Evolutionary conservation across 2,888 invertebrate genomes (phyloP), one percentile per base, ranked within the genome.

Genomic region (Diabrotica balteata): DNA sequence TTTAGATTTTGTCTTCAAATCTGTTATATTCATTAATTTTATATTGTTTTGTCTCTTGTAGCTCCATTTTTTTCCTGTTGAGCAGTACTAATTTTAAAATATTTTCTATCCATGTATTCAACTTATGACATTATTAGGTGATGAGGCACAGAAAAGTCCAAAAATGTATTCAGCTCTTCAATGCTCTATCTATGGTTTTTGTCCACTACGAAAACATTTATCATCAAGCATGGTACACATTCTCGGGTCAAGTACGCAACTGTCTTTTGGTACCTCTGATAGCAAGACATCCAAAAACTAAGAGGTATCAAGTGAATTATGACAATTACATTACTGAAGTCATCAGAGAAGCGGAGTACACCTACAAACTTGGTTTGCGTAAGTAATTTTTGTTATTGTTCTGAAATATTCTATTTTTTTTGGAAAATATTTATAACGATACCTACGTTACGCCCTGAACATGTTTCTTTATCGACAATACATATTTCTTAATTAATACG

Each of bases 161-260:
- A 80, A 88, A 90, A 63, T 90, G 91, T 60, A 90, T 93, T 59
- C 92, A 92, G 77, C 86, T 92, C 61, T 95, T 90, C 80, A 95
- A 95, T 79, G 90, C 91, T 2, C 86, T 95, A 83, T 88, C 90
- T 45, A 90, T 90, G 68, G 93, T 94, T 4, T 90, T 95, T 70
- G 88, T 93, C 11, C 93, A 94, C 79, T 95, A 91, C 78, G 95
- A 95, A 83, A 87, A 92, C 77, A 90, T 94, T 67, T 93, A 93
- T 81, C 94, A 95, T 78, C 87, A 88, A 73, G 92, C 93, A 0
- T 95, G 95, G 95, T 89, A 86, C 70, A 89, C 91, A 78, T 91
- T 92, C 80, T 89, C 91, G 42, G 90, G 90, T 61, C 89, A 92
- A 84, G 90, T 91, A 46, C 85, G 89, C 57, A 78, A 88, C 64